phyloP scores from a whole-genome alignment of 1,140 invertebrate species.

The Neodiprion lecontei region DNA sequence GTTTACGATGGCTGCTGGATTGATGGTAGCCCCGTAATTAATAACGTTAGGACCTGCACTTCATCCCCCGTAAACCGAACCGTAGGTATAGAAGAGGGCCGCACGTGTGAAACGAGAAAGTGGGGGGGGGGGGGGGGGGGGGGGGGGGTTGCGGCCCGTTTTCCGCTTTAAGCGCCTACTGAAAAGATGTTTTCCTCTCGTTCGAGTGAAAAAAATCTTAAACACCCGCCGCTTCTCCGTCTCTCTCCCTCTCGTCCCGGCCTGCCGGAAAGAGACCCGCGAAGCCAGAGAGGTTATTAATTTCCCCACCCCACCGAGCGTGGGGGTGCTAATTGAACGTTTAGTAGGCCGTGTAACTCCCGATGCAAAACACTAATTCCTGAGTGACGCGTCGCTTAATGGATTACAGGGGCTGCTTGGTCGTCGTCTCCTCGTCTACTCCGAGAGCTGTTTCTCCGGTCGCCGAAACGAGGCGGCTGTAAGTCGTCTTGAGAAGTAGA shows the following conservation, averaged over 20 bases:
- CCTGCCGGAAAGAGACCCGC: neutral
- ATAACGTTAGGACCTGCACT: slow-evolving; percentile 10
- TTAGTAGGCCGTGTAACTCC: slow-evolving; percentile 8
- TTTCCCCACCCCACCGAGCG: neutral
- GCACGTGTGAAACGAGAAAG: neutral
- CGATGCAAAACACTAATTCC: slow-evolving; percentile 11
- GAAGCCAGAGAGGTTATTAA: slow-evolving; percentile 10
- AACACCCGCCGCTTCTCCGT: slow-evolving; percentile 12
- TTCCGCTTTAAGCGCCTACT: neutral
- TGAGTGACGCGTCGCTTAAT: slow-evolving; percentile 8
- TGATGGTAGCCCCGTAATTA: slow-evolving; percentile 12
- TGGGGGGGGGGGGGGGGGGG: neutral
- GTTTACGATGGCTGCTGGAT: slow-evolving; percentile 22
- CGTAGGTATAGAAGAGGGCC: neutral
- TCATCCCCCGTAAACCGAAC: neutral
- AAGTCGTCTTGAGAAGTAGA: neutral
- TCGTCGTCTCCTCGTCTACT: neutral
- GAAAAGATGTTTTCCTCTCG: slow-evolving; percentile 24
- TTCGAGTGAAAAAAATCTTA: slow-evolving; percentile 19
- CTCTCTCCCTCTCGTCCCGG: neutral
- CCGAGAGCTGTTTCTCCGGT: too few species aligned
- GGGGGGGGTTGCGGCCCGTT: neutral
- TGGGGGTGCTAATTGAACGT: slow-evolving; percentile 16
- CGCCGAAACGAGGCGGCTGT: too few species aligned
- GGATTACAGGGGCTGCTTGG: neutral